Conservation (phyloP, 1,140 invertebrate genomes). For the Thereuonema tuberculata region DNA sequence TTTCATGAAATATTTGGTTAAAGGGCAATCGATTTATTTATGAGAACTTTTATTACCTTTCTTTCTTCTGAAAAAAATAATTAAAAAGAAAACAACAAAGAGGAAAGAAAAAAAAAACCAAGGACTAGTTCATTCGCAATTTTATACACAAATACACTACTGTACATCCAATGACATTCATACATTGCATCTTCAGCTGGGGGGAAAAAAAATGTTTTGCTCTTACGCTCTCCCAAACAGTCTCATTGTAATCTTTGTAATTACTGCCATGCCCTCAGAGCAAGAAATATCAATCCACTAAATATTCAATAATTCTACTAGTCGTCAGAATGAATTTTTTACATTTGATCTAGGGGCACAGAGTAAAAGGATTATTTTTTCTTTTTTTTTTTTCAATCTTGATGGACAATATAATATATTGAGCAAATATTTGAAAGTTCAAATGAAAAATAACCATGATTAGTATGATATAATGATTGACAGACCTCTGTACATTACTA, state of each 20-base stretch:
- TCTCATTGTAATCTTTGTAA: neutral
- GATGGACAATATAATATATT: neutral
- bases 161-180: too few relatives aligned
- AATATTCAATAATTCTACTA: neutral
- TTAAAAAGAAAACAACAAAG: neutral
- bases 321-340: neutral
- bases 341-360: neutral
- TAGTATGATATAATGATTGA: neutral
- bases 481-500: neutral
- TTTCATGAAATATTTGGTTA: too few relatives aligned
- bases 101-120: too few relatives aligned
- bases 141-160: neutral
- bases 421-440: neutral
- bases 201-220: neutral
- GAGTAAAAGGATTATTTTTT: too few relatives aligned
- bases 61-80: neutral
- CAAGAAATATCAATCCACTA: neutral
- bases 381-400: neutral
- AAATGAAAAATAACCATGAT: neutral
- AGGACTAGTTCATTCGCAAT: neutral
- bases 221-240: neutral
- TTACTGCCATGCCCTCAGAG: neutral
- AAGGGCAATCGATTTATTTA: too few relatives aligned
- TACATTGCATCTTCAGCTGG: too few relatives aligned
- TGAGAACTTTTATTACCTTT: neutral